Percentiles rank a stretch among this genome's conserved stretches.
phyloP scores from a whole-genome alignment of 1,140 invertebrate genomes.

The Hyles euphorbiae region DNA sequence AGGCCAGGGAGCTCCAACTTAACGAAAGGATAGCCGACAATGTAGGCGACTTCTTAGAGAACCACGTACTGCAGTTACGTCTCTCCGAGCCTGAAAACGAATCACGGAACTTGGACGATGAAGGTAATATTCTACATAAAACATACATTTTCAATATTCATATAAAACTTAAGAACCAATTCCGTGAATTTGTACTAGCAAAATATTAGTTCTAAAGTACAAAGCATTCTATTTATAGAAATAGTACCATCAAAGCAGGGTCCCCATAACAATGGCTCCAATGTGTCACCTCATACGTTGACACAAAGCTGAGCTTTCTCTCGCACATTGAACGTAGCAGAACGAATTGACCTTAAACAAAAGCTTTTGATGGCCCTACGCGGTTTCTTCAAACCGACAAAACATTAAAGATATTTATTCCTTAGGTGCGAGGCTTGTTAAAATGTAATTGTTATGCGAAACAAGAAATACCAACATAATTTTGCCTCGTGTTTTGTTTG shows the following conservation, averaged over 20 bases:
- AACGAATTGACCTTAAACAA: conserved; percentile 4
- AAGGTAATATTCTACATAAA: conserved; percentile 40
- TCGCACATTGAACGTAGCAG: not conserved
- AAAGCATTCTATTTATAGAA: not conserved
- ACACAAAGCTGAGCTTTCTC: conserved; percentile 9
- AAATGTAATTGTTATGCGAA: no score
- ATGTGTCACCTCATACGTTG: conserved; percentile 4
- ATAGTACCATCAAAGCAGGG: not conserved
- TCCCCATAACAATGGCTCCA: conserved; percentile 7
- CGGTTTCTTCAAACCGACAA: no score
- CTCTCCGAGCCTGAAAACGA: conserved; percentile 50
- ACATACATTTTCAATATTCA: not conserved
- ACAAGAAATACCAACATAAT: no score
- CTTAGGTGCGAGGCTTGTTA: no score
- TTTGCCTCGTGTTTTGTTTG: no score
- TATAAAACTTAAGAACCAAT: not conserved
- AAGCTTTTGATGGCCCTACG: conserved; percentile 1
- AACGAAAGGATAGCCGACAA: conserved; percentile 64
- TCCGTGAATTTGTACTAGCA: no score
- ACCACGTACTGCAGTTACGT: conserved; percentile 62
- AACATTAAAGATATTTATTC: no score
- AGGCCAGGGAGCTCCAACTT: conserved; percentile 57
- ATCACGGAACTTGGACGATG: conserved; percentile 57
- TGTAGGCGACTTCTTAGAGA: conserved; percentile 62
- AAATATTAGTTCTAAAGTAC: not conserved